Conservation (phyloP, 2,113 vertebrate genomes). For the Mesocricetus auratus region DNA sequence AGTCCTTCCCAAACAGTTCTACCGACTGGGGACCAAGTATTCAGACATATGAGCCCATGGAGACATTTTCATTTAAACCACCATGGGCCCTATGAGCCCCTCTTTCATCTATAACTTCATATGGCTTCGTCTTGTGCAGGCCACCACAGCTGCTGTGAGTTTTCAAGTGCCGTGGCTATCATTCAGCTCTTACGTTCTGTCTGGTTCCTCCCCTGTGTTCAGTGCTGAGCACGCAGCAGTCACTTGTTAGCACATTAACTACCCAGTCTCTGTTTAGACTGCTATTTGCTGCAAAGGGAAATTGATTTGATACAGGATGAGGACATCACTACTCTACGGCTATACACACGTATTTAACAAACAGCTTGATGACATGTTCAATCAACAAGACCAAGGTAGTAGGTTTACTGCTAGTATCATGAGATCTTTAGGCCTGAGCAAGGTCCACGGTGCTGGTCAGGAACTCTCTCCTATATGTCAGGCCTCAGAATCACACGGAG, state of each 20-base stretch:
- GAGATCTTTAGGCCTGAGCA: not conserved
- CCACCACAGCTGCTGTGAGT: not conserved
- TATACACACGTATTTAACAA: not conserved
- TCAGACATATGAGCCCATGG: not conserved
- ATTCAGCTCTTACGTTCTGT: not conserved
- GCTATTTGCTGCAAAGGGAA: not conserved
- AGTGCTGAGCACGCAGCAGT: not conserved
- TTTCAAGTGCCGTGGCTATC: not conserved
- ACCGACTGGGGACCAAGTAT: not conserved
- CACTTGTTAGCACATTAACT: not conserved
- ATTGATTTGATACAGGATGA: not conserved
- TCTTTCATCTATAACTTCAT: not conserved
- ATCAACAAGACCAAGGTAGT: not conserved
- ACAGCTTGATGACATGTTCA: not conserved
- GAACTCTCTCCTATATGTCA: not conserved
- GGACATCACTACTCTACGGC: not conserved
- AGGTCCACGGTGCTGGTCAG: not conserved
- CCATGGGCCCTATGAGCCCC: not conserved
- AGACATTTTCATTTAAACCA: not conserved
- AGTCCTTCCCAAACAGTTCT: not conserved
- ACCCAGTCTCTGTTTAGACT: not conserved
- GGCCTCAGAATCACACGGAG: not conserved
- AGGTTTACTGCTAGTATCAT: not conserved
- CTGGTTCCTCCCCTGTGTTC: not conserved
- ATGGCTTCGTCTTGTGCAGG: not conserved